These are phyloP conservation scores for Enteromius thamalakanensis DNA, from an alignment of 2,797 vertebrate species.

Conservation along the genomic window DNA sequence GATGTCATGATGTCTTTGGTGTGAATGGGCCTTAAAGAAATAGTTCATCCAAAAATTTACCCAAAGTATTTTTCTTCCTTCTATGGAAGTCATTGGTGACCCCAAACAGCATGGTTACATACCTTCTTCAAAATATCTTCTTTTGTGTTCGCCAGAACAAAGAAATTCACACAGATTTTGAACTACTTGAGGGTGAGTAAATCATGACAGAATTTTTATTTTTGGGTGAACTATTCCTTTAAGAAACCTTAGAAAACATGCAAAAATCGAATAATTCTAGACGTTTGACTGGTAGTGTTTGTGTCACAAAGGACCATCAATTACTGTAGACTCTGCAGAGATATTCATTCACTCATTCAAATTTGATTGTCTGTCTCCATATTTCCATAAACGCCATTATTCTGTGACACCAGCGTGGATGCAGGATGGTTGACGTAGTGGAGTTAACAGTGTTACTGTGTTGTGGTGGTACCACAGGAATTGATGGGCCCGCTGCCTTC, in stretches of 20 bases:
- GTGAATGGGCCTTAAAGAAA: no score
- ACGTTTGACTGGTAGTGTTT: neutral
- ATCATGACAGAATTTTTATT: no score
- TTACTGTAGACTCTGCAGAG: neutral
- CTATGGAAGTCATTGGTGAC: no score
- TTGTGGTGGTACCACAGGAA: conserved; percentile 79
- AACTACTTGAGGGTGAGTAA: no score
- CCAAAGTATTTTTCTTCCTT: no score
- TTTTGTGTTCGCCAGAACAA: no score
- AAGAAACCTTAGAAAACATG: neutral
- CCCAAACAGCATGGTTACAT: no score
- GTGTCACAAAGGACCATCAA: neutral
- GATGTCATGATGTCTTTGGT: no score
- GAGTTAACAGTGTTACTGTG: conserved; percentile 33
- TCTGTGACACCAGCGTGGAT: conserved; percentile 23
- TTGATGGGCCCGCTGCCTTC: conserved; percentile 86
- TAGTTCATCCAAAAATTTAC: no score
- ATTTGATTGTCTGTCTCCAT: conserved; percentile 43
- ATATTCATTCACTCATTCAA: conserved; percentile 20
- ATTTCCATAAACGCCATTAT: conserved; percentile 14
- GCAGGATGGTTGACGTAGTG: conserved; percentile 21
- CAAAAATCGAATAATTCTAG: neutral
- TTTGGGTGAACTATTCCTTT: no score
- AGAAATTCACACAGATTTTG: no score
- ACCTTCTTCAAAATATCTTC: no score